These are phyloP conservation scores for Plumapathes pennacea DNA, from an alignment of 92 coral and sea anemone genomes.

Conservation along the genomic window DNA sequence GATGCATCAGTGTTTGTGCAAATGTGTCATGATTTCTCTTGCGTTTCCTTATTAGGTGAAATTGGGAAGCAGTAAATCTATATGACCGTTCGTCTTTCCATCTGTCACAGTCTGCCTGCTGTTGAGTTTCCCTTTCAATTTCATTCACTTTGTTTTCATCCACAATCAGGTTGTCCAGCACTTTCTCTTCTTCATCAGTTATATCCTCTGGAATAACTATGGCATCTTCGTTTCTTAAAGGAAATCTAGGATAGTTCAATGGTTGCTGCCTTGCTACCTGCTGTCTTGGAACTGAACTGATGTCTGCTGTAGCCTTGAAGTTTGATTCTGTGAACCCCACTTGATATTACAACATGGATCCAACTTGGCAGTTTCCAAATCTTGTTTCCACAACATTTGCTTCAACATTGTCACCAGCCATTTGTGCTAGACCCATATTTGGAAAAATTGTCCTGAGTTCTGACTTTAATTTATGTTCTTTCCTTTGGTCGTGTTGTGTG, in stretches of 20 bases:
- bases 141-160: constrained; percentile 33
- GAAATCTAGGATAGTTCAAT: neutral
- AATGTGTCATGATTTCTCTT: constrained; percentile 7
- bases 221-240: neutral
- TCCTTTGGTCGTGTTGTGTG: neutral
- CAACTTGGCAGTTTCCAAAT: constrained; percentile 37
- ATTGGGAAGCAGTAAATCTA: constrained; percentile 10
- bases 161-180: constrained; percentile 18
- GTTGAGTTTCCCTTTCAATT: constrained; percentile 11
- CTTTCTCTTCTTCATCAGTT: constrained; percentile 20
- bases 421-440: constrained; percentile 2
- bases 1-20: constrained; percentile 31
- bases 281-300: constrained; percentile 18
- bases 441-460: neutral
- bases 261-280: neutral
- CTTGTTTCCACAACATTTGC: constrained; percentile 20
- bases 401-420: constrained; percentile 1
- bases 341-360: constrained; percentile 41
- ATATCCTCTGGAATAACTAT: constrained; percentile 12
- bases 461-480: constrained; percentile 1
- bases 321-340: constrained; percentile 39
- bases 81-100: constrained; percentile 9
- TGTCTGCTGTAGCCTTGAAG: constrained; percentile 29
- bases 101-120: constrained; percentile 3
- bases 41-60: constrained; percentile 1